Evolutionary conservation across 2,888 invertebrate species (phyloP).

Genomic region (Eupeodes latifasciatus): DNA sequence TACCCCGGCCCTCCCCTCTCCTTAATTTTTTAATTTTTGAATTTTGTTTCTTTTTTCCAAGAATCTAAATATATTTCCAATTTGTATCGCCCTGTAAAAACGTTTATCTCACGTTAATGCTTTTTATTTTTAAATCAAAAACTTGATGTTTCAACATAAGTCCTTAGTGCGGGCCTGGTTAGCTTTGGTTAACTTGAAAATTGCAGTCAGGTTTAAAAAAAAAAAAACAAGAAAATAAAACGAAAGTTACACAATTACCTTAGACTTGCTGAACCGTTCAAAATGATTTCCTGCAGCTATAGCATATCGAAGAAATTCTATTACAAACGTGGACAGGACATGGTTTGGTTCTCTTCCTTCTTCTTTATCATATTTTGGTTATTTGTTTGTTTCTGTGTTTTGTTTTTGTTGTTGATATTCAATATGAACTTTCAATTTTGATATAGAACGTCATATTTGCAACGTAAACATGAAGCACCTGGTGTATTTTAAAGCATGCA

Average conservation of each 20-base stretch:
- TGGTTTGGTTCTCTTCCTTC: neutral
- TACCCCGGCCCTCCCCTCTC: too few species aligned
- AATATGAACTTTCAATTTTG: constrained; percentile 9
- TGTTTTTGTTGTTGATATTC: neutral
- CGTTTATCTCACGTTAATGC: too few species aligned
- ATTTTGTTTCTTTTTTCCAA: too few species aligned
- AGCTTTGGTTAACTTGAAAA: neutral
- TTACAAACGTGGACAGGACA: constrained; percentile 21
- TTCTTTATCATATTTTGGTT: constrained; percentile 10
- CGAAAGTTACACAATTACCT: constrained; percentile 34
- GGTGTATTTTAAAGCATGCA: constrained; percentile 27
- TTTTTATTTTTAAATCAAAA: too few species aligned
- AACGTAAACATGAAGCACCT: neutral
- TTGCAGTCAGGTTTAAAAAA: constrained; percentile 5
- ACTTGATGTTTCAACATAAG: too few species aligned
- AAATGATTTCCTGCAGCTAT: constrained; percentile 34
- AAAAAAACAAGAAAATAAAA: neutral
- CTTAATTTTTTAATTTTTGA: too few species aligned
- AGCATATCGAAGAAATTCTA: constrained; percentile 11
- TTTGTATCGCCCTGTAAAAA: too few species aligned
- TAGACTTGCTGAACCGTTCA: constrained; percentile 39
- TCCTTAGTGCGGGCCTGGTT: neutral
- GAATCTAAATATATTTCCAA: too few species aligned
- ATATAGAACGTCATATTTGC: neutral
- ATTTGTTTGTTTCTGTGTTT: neutral